These are phyloP conservation scores for Drosophila sordidula DNA, from an alignment of 2,888 invertebrate species.

Conservation along the genomic window DNA sequence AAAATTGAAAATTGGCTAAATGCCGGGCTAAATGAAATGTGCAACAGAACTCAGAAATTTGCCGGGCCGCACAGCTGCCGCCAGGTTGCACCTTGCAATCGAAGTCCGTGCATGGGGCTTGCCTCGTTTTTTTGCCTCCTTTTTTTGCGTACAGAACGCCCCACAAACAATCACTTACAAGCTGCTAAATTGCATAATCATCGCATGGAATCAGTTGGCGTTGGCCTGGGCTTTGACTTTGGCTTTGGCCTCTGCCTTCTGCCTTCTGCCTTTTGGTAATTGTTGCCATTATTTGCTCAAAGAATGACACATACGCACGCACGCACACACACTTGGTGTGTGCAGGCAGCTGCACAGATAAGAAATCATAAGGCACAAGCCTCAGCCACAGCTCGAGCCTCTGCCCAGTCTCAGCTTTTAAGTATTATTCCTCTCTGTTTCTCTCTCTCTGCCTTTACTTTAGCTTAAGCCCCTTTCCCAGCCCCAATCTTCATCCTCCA, in stretches of 20 bases:
- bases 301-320: conserved; percentile 59
- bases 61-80: conserved; percentile 66
- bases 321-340: conserved; percentile 17
- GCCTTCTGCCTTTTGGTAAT: conserved; percentile 59
- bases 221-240: conserved; percentile 9
- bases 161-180: conserved; percentile 80
- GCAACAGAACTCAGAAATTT: conserved; percentile 70
- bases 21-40: conserved; percentile 61
- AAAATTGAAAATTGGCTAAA: conserved; percentile 56
- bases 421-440: background rate
- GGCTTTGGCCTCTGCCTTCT: conserved; percentile 12
- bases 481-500: no score
- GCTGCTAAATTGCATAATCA: conserved; percentile 80
- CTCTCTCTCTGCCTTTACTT: no score
- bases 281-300: conserved; percentile 78
- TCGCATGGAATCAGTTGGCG: conserved; percentile 66
- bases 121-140: background rate
- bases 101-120: no score
- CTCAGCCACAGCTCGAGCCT: background rate
- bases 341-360: conserved; percentile 69
- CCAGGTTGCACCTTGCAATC: conserved; percentile 68
- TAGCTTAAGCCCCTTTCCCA: no score
- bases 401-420: no score
- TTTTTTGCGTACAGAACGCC: conserved; percentile 64
- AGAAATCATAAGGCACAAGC: conserved; percentile 71